Conservation (phyloP, 2,888 invertebrate species). For the Drosophila monieri region DNA sequence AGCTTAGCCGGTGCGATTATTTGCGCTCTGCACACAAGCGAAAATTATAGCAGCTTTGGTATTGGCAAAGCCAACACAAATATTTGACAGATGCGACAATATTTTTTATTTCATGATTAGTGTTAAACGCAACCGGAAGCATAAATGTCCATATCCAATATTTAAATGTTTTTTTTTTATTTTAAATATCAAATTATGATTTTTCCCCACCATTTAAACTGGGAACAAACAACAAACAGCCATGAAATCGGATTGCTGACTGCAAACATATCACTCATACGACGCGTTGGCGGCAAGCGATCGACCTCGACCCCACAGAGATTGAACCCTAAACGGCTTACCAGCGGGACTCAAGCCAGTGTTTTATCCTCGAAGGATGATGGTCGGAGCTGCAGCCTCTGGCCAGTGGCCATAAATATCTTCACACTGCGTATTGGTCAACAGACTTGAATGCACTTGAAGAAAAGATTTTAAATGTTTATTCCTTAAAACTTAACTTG, state of each 20-base stretch:
- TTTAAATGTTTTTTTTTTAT: neutral
- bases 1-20: constrained; percentile 30
- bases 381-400: constrained; percentile 31
- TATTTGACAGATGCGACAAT: constrained; percentile 8
- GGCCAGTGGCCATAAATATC: constrained; percentile 67
- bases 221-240: neutral
- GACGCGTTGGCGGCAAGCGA: constrained; percentile 53
- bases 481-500: no score
- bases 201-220: neutral
- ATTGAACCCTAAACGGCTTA: constrained; percentile 65
- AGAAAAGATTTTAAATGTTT: neutral
- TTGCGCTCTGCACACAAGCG: constrained; percentile 25
- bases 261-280: constrained; percentile 59
- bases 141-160: neutral
- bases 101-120: neutral
- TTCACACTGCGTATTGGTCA: constrained; percentile 59
- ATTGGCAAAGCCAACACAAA: constrained; percentile 2
- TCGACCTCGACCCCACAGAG: constrained; percentile 50
- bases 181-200: neutral
- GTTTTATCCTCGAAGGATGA: constrained; percentile 20
- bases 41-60: constrained; percentile 28
- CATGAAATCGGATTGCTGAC: constrained; percentile 27
- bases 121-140: neutral
- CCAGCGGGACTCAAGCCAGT: constrained; percentile 48
- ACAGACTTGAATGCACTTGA: constrained; percentile 4